Evolutionary conservation across 2,888 invertebrate species (phyloP), one percentile per base, ranked within the genome.

Genomic region (Drosophila kokeensis): DNA sequence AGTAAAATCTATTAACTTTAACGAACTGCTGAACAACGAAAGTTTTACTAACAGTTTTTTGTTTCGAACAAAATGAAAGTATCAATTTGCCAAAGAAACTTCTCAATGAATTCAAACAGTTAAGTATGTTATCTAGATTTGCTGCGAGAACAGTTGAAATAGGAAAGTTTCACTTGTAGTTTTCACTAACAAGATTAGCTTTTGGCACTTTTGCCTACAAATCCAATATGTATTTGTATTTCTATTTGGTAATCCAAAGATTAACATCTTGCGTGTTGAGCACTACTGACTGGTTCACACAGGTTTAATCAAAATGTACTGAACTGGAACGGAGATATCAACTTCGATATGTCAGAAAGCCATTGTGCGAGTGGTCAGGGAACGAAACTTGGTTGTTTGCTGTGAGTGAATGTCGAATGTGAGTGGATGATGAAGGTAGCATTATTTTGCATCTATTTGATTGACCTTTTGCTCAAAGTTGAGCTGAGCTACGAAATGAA

Each of bases 381-480:
- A 29, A 21, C 4, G 27, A 71, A 50, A 62, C 53, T 52, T 78
- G 48, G 34, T 18, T 30, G 40, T 50, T 66, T 38, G 48, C 42
- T 48, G 45, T 60, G 70, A 70, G 71, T 62, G 71, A 67, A 63
- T 72, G 59, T 21, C n/a, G 21, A 53, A 15, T 53, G 53, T 32
- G 21, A 53, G 15, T 11, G 36, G 62, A 49, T 77, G 76, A 76
- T 68, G 57, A 68, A 67, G 76, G 76, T 76, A 76, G n/a, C 48
- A 36, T 58, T 64, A 61, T 78, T 73, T 57, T 38, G 73, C 79
- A 78, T 42, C 60, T 67, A 29, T 72, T 67, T 78, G 79, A 78
- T 76, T 64, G 76, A 76, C 79, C 79, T 73, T 78, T 67, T 38
- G 42, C 59, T 45, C 42, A 50, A 55, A 38, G 45, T 24, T 45